Evolutionary conservation across 2,888 invertebrate genomes (phyloP).

Genomic region (Eulithis testata): DNA sequence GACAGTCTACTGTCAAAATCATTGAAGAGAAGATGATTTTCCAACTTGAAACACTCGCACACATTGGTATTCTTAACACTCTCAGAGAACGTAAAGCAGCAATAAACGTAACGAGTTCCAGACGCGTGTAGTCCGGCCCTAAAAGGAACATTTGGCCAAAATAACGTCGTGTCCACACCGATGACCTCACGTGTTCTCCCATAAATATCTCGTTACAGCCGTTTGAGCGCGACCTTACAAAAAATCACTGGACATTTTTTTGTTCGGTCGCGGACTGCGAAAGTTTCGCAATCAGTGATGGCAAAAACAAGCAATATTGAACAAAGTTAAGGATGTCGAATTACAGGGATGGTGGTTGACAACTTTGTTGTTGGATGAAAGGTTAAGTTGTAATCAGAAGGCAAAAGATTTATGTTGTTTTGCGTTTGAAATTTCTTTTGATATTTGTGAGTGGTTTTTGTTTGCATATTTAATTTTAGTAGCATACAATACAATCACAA

Average conservation of each 20-base stretch:
- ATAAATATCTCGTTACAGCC: constrained; percentile 75
- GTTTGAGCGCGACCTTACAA: constrained; percentile 56
- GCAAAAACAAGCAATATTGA: constrained; percentile 60
- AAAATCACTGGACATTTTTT: constrained; percentile 63
- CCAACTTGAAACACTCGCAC: no score
- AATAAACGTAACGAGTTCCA: not conserved
- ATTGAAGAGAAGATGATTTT: no score
- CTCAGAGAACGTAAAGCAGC: not conserved
- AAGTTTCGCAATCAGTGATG: constrained; percentile 72
- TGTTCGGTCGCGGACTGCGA: constrained; percentile 54
- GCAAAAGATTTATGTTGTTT: not conserved
- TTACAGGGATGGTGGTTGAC: constrained; percentile 21
- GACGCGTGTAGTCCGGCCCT: constrained; percentile 43
- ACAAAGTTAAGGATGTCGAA: constrained; percentile 34
- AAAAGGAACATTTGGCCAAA: constrained; percentile 54
- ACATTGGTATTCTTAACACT: not conserved
- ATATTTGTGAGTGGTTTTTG: no score
- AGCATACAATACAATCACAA: no score
- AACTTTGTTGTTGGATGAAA: constrained; percentile 10
- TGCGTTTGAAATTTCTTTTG: not conserved
- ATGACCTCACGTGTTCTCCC: constrained; percentile 63
- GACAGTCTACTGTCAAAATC: no score
- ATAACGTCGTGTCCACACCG: constrained; percentile 57
- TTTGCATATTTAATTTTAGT: no score
- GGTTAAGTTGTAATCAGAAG: not conserved